Conservation (phyloP, 2,797 vertebrate species). For the Enteromius paludinosus region DNA sequence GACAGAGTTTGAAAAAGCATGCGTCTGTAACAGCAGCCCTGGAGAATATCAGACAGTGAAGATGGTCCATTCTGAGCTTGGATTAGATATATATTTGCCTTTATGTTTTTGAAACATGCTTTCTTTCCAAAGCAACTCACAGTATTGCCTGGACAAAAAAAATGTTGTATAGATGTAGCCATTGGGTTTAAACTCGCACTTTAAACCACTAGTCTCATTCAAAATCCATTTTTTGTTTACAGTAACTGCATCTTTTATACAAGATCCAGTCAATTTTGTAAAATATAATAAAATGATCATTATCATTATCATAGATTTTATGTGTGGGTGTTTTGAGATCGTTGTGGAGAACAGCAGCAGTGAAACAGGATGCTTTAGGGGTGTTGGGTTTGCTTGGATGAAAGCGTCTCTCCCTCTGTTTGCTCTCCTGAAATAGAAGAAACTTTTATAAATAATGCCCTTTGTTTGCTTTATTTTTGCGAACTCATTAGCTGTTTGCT, state of each 20-base stretch:
- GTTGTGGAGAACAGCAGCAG: not conserved
- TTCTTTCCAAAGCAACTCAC: not conserved
- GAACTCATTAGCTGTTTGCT: conserved; percentile 65
- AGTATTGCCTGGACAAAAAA: not conserved
- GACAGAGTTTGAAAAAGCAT: not conserved
- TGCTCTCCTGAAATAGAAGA: conserved; percentile 45
- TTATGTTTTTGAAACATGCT: not conserved
- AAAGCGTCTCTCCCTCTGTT: conserved; percentile 29
- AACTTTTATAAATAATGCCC: conserved; percentile 73
- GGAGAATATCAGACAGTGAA: not conserved
- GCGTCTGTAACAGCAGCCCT: not conserved
- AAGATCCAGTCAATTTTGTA: not conserved
- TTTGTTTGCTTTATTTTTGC: conserved; percentile 66
- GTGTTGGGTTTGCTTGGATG: conserved; percentile 6
- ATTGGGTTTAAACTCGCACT: not conserved
- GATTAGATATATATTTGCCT: not conserved
- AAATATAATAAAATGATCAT: not conserved
- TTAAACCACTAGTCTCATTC: conserved; percentile 16
- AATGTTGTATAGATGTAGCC: not conserved
- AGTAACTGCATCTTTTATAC: not conserved
- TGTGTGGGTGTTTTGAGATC: not conserved
- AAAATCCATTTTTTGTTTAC: not conserved
- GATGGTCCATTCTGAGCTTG: conserved; percentile 7
- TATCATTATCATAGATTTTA: not conserved
- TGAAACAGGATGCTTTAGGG: not conserved